These are phyloP conservation scores for Tipula helvola DNA, from an alignment of 2,888 invertebrate species.

Conservation along the genomic window DNA sequence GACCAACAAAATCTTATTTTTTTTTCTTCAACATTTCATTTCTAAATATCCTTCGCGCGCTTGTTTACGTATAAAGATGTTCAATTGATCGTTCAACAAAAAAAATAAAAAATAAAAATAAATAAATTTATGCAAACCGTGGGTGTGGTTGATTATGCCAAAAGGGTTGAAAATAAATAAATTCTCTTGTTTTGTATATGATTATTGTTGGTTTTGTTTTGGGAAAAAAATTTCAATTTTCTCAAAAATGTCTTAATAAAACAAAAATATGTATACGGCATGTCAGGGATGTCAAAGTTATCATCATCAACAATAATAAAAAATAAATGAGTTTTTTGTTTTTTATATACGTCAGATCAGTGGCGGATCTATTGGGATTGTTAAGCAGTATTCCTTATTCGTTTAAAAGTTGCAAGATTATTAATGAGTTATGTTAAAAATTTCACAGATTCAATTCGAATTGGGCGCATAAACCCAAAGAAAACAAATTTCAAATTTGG, in stretches of 20 bases:
- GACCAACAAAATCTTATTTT: background rate
- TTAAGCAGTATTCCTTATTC: too few relatives aligned
- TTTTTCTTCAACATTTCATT: background rate
- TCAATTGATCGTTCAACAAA: background rate
- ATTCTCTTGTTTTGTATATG: background rate
- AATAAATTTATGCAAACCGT: conserved; percentile 4
- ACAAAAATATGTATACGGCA: background rate
- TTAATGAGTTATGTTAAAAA: too few relatives aligned
- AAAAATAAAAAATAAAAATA: background rate
- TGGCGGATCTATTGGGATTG: too few relatives aligned
- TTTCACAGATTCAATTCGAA: too few relatives aligned
- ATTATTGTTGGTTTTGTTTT: background rate
- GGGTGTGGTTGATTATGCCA: conserved; percentile 9
- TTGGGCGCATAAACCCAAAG: too few relatives aligned
- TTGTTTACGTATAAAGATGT: background rate
- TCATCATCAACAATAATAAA: background rate
- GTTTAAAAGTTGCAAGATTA: too few relatives aligned
- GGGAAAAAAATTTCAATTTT: background rate
- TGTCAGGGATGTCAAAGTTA: background rate
- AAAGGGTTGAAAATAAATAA: conserved; percentile 5
- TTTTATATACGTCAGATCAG: too few relatives aligned
- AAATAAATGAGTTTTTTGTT: background rate
- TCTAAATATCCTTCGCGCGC: background rate
- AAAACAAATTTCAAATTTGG: too few relatives aligned
- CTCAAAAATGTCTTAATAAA: background rate